A percentile compares a stretch with the other conserved stretches of the same genome.
Evolutionary conservation across 2,888 invertebrate species (phyloP).

Genomic region (Phasia obesa): DNA sequence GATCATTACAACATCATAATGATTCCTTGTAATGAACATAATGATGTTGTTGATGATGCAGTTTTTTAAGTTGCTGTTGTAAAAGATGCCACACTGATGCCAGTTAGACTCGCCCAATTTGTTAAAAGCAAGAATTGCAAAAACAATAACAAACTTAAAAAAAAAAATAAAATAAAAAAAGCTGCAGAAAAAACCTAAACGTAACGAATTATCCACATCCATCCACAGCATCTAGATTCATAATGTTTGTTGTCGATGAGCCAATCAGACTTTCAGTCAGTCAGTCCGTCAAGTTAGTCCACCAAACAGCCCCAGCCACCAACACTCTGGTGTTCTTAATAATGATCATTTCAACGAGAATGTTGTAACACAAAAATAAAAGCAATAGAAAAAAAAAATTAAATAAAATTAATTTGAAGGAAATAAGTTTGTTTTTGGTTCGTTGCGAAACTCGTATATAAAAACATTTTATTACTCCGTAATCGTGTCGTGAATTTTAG

Average conservation of each 20-base stretch:
- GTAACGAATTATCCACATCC: constrained; percentile 45
- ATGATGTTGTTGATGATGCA: constrained; percentile 12
- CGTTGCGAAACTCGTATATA: constrained; percentile 13
- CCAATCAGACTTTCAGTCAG: too few species aligned
- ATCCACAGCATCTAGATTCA: constrained; percentile 44
- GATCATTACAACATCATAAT: constrained; percentile 34
- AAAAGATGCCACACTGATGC: constrained; percentile 55
- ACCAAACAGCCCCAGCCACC: constrained; percentile 7
- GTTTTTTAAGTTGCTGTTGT: constrained; percentile 34
- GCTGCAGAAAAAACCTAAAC: constrained; percentile 18
- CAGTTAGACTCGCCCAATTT: constrained; percentile 66
- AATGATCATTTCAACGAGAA: constrained; percentile 56
- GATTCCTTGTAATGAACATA: neutral
- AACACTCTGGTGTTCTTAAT: constrained; percentile 25
- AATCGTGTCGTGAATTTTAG: constrained; percentile 51
- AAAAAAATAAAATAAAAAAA: neutral
- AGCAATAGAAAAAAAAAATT: neutral
- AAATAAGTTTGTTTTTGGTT: constrained; percentile 55
- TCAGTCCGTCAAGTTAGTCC: neutral
- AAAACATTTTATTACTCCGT: constrained; percentile 33
- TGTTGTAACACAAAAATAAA: constrained; percentile 37
- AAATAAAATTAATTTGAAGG: constrained; percentile 65
- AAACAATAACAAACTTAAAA: neutral
- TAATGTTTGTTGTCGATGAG: constrained; percentile 42
- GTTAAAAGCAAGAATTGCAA: constrained; percentile 34